A percentile compares a stretch with the other conserved stretches of the same genome.
These are phyloP conservation scores for Protonemura montana DNA, from an alignment of 2,888 invertebrate genomes.

Conservation along the genomic window DNA sequence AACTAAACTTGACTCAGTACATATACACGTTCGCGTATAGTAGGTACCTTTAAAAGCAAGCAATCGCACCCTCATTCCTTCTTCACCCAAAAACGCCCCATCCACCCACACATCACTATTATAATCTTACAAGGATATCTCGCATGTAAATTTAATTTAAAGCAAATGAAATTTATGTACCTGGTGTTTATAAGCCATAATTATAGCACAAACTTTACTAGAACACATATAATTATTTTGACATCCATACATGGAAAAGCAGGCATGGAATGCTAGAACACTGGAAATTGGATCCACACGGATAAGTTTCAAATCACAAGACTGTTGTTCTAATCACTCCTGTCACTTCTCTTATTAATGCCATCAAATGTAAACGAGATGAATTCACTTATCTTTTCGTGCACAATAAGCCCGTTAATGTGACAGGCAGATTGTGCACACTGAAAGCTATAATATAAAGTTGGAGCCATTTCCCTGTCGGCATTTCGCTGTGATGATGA, in stretches of 20 bases:
- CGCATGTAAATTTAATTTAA: conserved; percentile 57
- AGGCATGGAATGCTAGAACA: background rate
- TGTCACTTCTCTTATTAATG: conserved; percentile 16
- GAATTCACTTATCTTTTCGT: conserved; percentile 30
- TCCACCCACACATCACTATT: conserved; percentile 34
- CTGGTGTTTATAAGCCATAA: conserved; percentile 48
- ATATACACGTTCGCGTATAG: conserved; percentile 16
- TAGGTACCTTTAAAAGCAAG: conserved; percentile 46
- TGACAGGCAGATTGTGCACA: conserved; percentile 13
- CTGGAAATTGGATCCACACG: background rate
- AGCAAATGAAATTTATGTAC: conserved; percentile 48
- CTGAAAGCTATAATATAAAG: background rate
- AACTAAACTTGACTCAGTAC: conserved; percentile 46
- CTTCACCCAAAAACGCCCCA: conserved; percentile 23
- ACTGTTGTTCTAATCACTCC: conserved; percentile 16
- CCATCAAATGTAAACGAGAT: conserved; percentile 34
- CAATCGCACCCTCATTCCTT: background rate
- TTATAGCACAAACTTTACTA: conserved; percentile 41
- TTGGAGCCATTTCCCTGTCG: background rate
- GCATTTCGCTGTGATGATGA: background rate
- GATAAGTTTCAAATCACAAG: conserved; percentile 18
- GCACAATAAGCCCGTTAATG: conserved; percentile 30
- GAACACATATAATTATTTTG: conserved; percentile 43
- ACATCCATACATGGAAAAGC: conserved; percentile 33
- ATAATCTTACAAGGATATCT: conserved; percentile 51